Base-by-base conservation (phyloP, 1,140 invertebrate species). In the Trichoplusia ni region DNA sequence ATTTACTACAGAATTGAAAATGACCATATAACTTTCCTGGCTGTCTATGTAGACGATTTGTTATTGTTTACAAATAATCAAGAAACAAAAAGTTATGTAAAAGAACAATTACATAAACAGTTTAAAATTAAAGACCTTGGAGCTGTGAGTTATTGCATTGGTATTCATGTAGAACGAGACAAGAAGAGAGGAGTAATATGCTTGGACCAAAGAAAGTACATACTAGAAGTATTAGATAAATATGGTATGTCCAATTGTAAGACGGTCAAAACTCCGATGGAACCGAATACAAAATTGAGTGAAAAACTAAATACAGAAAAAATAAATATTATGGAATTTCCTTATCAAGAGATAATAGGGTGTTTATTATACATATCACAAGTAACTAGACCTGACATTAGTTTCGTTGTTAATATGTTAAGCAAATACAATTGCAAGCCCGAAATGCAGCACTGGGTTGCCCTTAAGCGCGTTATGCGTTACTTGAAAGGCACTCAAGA, bases 41-140 rank as follows among this genome's bases (percentile, higher is more conserved):
- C 73, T 13, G 25, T 49, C 2, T 75, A 69, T 67, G 73, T 75
- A 4, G 70, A 70, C 47, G 67, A 67, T 23, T 25, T 70, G 16
- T 31, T 70, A n/a, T 9, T 74, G 51, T 71, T 74, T 49, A 69
- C 66, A 14, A 68, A 67, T 18, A 64, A 47, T 60, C 6, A 2
- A 11, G 14, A 49, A 4, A 33, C 54, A 16, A 68, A 64, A 46
- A 37, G 21, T 6, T 19, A 67, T 46, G 47, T 69, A 11, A 71
- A 67, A 16, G 31, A 64, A 51, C 13, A 71, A n/a, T n/a, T 51
- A 9, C 8, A 11, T 2, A n/a, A 21, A 21, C 0, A 35, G 5
- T 74, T 74, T 65, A 58, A 69, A 42, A 77, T 77, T 7, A 73
- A 73, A 13, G 64, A 78, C 33, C 44, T 78, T 3, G 73, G 73